Conservation (phyloP, 2,888 invertebrate genomes). For the Molanna angustata region DNA sequence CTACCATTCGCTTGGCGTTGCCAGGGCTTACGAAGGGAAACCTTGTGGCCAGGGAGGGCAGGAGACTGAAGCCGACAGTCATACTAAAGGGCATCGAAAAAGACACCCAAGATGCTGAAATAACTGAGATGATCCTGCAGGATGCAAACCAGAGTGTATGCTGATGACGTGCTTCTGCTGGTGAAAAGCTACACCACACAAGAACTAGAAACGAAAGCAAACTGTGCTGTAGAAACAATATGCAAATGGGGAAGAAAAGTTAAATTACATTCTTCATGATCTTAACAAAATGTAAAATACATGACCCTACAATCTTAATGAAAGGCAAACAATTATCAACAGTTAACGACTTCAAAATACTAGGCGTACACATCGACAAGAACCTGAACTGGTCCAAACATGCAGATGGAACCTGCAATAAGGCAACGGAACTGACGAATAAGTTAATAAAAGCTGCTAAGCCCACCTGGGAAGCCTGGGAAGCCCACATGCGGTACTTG, state of each 20-base stretch:
- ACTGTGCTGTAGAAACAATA: neutral
- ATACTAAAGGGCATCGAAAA: neutral
- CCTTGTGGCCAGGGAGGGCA: neutral
- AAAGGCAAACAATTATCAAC: neutral
- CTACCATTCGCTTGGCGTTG: neutral
- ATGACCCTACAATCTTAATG: neutral
- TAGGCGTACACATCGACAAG: no score
- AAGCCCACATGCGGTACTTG: neutral
- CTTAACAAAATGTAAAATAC: neutral
- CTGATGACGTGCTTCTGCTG: neutral
- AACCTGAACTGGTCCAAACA: constrained; percentile 2
- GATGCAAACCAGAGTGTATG: neutral
- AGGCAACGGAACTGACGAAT: neutral
- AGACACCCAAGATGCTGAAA: constrained; percentile 1
- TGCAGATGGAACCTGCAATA: neutral
- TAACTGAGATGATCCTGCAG: constrained; percentile 1
- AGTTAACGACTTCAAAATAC: neutral
- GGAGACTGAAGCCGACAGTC: neutral
- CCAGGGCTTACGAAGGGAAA: neutral
- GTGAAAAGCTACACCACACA: neutral
- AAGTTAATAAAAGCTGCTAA: neutral
- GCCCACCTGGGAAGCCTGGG: neutral
- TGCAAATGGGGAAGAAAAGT: neutral
- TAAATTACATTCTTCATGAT: neutral
- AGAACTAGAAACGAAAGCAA: neutral